phyloP scores from a whole-genome alignment of 1,140 invertebrate genomes.

The Sitophilus oryzae region DNA sequence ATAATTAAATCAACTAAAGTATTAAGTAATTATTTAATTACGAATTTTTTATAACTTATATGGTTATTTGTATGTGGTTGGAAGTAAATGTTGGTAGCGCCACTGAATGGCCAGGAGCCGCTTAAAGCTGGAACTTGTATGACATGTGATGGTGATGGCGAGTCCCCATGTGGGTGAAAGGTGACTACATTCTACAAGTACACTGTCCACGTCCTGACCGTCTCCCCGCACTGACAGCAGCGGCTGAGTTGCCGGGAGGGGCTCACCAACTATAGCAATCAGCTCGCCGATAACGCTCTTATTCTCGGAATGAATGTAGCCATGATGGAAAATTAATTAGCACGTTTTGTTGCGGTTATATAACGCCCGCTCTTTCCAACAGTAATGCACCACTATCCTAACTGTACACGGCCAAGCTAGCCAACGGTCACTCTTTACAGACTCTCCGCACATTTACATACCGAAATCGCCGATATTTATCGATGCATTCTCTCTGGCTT shows the following conservation, averaged over 20 bases:
- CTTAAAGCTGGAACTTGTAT: slow-evolving; percentile 25
- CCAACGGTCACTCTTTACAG: slow-evolving; percentile 7
- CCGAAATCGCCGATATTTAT: background rate
- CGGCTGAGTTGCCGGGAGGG: slow-evolving; percentile 21
- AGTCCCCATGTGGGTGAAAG: slow-evolving; percentile 28
- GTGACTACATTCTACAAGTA: slow-evolving; percentile 28
- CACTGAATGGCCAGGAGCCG: slow-evolving; percentile 18
- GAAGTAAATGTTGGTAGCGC: slow-evolving; percentile 5
- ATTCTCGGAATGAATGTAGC: slow-evolving; percentile 26
- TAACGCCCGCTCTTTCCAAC: slow-evolving; percentile 22
- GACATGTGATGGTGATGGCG: slow-evolving; percentile 27
- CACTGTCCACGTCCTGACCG: slow-evolving; percentile 23
- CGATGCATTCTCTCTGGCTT: background rate
- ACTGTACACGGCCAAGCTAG: slow-evolving; percentile 15
- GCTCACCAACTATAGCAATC: slow-evolving; percentile 25
- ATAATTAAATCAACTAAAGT: too few species aligned
- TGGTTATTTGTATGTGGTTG: too few species aligned
- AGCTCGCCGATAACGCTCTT: slow-evolving; percentile 26
- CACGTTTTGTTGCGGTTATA: slow-evolving; percentile 25
- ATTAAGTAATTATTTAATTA: too few species aligned
- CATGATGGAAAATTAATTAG: slow-evolving; percentile 28
- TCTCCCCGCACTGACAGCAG: slow-evolving; percentile 22
- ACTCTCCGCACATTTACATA: background rate
- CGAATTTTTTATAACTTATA: too few species aligned
- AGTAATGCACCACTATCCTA: slow-evolving; percentile 17